Conservation (phyloP, 2,888 invertebrate species). For the Coleophora deauratella region DNA sequence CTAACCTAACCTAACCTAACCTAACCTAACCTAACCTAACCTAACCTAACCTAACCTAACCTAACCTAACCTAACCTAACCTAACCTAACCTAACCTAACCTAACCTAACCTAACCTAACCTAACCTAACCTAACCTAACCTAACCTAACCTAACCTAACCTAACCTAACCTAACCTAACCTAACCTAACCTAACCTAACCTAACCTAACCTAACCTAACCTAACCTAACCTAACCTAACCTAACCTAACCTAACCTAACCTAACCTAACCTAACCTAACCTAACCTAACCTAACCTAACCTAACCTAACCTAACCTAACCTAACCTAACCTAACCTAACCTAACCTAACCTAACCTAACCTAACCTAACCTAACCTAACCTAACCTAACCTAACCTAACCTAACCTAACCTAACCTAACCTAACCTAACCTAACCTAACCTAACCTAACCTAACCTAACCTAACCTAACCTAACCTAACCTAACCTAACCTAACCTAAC, state of each 20-base stretch:
- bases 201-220: slow-evolving; percentile 15
- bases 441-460: slow-evolving; percentile 11
- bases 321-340: slow-evolving; percentile 18
- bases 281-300: slow-evolving; percentile 17
- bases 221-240: slow-evolving; percentile 16
- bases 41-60: slow-evolving; percentile 9
- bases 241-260: slow-evolving; percentile 15
- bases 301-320: slow-evolving; percentile 17
- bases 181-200: slow-evolving; percentile 14
- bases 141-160: slow-evolving; percentile 12
- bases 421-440: slow-evolving; percentile 11
- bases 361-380: slow-evolving; percentile 14
- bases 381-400: slow-evolving; percentile 16
- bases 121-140: slow-evolving; percentile 2
- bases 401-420: slow-evolving; percentile 13
- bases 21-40: slow-evolving; percentile 8
- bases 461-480: slow-evolving; percentile 11
- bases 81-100: slow-evolving; percentile 6
- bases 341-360: slow-evolving; percentile 17
- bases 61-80: slow-evolving; percentile 10
- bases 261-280: slow-evolving; percentile 15
- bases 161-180: slow-evolving; percentile 14
- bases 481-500: slow-evolving; percentile 11
- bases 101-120: slow-evolving; percentile 3
- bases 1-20: slow-evolving; percentile 9